A percentile compares a stretch with the other conserved stretches of the same genome.
phyloP scores from a whole-genome alignment of 2,113 vertebrate genomes.

The Heteronetta atricapilla region DNA sequence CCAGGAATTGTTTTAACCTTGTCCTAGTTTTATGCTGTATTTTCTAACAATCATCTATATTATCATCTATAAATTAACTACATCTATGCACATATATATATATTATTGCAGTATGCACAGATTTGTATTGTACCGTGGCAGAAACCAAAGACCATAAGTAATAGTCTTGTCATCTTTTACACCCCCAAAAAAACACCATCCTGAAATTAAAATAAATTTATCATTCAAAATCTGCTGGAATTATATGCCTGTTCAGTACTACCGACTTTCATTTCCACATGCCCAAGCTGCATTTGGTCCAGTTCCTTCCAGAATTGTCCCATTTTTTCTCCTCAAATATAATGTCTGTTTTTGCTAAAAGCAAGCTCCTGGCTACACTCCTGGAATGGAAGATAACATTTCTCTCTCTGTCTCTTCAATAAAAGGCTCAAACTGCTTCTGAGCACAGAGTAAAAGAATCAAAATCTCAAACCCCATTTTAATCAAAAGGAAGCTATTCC shows the following conservation, averaged over 20 bases:
- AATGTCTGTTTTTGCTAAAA: neutral
- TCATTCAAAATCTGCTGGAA: neutral
- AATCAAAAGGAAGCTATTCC: neutral
- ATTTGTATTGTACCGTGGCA: neutral
- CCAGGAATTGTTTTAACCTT: neutral
- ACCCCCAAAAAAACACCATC: neutral
- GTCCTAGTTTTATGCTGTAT: neutral
- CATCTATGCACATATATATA: neutral
- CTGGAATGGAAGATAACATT: neutral
- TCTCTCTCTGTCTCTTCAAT: neutral
- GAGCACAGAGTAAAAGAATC: neutral
- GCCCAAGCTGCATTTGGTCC: neutral
- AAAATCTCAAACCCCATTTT: neutral
- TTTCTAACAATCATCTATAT: neutral
- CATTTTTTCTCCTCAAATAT: neutral
- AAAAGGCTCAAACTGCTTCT: neutral
- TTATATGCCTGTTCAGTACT: neutral
- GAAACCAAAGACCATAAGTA: neutral
- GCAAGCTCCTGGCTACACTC: neutral
- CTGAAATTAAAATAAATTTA: neutral
- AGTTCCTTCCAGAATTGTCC: neutral
- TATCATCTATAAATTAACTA: neutral
- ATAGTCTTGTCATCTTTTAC: neutral
- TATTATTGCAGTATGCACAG: no score
- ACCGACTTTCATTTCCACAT: neutral